Evolutionary conservation across 2,797 vertebrate genomes (phyloP), one percentile per base, ranked within the genome.

Genomic region (Cossypha polioptera): DNA sequence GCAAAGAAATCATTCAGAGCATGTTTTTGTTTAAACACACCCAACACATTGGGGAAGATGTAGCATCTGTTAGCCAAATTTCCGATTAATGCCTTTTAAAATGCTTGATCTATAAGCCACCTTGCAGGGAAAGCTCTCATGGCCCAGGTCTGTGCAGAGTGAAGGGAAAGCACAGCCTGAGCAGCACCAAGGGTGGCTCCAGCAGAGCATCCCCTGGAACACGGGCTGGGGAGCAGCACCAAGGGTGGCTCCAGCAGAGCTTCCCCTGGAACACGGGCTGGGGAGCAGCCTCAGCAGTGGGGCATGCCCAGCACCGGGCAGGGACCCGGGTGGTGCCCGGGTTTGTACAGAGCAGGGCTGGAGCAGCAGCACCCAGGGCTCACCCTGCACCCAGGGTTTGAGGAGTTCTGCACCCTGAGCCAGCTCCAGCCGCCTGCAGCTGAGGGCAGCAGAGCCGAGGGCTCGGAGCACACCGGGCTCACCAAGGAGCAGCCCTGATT

Each of bases 371-470:
- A 51, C 26, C 15, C 6, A 1, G 28, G 45, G 77, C 55, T 77
- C 63, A 13, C 6, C 14, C n/a, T 45, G 13, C 19, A 18, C 8
- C 16, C 13, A 38, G 38, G 7, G 11, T 18, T 17, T 13, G 22
- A 55, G 51, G 38, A 8, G 26, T 11, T 35, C 4, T 16, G 20
- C 8, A 2, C 19, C 15, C 3, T 0, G 1, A 21, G 78, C 45
- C 53, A 12, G 6, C 14, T 24, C 42, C 35, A 55, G 1, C 33
- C 1, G 1, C 0, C 2, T 0, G 16, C 15, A 9, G 43, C 20
- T 2, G 65, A 50, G 61, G 26, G 55, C 40, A 20, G 50, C 5
- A 6, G 59, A 31, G 73, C 35, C 8, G 13, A 47, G 59, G 53
- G 36, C 72, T 69, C n/a, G 2, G 1, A 65, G 87, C 16, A 13